These are phyloP conservation scores for Drosophila tani DNA, from an alignment of 1,140 invertebrate species.

Conservation along the genomic window DNA sequence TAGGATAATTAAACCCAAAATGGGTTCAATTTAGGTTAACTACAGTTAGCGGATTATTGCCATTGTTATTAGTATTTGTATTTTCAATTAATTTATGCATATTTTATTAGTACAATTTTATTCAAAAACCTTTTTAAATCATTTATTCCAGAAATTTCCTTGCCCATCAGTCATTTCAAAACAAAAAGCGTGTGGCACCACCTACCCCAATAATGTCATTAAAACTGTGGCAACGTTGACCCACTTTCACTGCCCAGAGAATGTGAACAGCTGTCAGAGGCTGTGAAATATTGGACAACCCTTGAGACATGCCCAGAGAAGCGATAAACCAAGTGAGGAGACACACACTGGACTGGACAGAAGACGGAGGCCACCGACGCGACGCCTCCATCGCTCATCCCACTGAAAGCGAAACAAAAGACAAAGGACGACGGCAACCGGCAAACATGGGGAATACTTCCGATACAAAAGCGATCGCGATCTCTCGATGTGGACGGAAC, in stretches of 20 bases:
- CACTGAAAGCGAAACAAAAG: conserved; percentile 29
- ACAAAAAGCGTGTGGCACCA: conserved; percentile 12
- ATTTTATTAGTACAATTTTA: too few relatives aligned
- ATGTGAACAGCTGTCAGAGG: conserved; percentile 40
- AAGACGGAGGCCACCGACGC: conserved; percentile 22
- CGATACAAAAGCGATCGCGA: conserved; percentile 31
- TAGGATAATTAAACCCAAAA: too few relatives aligned
- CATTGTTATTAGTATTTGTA: too few relatives aligned
- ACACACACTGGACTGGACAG: conserved; percentile 13
- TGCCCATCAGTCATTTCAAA: not conserved
- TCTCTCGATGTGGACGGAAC: conserved; percentile 3
- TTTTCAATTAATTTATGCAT: too few relatives aligned
- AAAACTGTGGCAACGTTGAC: conserved; percentile 27
- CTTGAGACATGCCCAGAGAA: conserved; percentile 19
- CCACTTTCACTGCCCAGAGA: conserved; percentile 41
- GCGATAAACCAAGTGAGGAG: conserved; percentile 28
- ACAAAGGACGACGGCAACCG: conserved; percentile 23
- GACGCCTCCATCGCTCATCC: conserved; percentile 31
- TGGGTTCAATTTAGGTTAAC: too few relatives aligned
- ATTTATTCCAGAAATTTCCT: not conserved
- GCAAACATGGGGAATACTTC: conserved; percentile 38
- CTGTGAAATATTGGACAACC: conserved; percentile 46
- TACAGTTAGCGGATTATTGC: too few relatives aligned
- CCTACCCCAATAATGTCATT: conserved; percentile 43
- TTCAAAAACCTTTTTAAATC: too few relatives aligned